phyloP scores from a whole-genome alignment of 2,888 invertebrate species.

The Palloptera scutellata region DNA sequence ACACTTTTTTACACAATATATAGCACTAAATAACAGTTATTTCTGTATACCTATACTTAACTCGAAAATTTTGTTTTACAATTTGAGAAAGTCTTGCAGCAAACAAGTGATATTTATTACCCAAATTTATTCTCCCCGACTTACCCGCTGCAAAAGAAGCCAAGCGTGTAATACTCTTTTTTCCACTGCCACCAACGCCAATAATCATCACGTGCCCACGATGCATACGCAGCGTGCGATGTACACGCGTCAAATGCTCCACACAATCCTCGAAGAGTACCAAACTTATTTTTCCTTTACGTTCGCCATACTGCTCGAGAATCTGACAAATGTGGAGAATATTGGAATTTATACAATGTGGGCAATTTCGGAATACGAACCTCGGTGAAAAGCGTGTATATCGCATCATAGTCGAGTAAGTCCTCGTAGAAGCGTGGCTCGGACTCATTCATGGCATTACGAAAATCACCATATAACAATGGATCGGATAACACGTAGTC shows the following conservation, averaged over 20 bases:
- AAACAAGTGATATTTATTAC: no score
- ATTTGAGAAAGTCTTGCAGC: no score
- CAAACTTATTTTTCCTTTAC: constrained; percentile 75
- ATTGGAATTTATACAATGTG: neutral
- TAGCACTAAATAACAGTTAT: no score
- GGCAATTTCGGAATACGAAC: constrained; percentile 60
- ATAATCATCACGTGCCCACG: constrained; percentile 85
- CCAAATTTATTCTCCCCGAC: constrained; percentile 8
- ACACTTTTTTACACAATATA: no score
- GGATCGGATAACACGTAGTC: constrained; percentile 84
- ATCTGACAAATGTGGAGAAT: constrained; percentile 69
- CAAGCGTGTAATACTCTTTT: constrained; percentile 80
- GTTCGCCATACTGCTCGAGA: constrained; percentile 84
- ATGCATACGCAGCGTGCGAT: constrained; percentile 81
- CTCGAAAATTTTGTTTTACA: no score
- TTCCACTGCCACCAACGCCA: constrained; percentile 91
- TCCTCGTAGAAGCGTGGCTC: constrained; percentile 88
- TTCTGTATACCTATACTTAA: no score
- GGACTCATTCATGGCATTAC: constrained; percentile 83
- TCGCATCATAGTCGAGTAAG: constrained; percentile 86
- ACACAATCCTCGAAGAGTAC: constrained; percentile 92
- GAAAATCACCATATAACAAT: constrained; percentile 85
- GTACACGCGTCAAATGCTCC: constrained; percentile 88
- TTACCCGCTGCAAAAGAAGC: constrained; percentile 83
- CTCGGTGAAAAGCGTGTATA: constrained; percentile 88